These are phyloP conservation scores for Trachemys scripta DNA, from an alignment of 2,113 vertebrate species.

Conservation along the genomic window DNA sequence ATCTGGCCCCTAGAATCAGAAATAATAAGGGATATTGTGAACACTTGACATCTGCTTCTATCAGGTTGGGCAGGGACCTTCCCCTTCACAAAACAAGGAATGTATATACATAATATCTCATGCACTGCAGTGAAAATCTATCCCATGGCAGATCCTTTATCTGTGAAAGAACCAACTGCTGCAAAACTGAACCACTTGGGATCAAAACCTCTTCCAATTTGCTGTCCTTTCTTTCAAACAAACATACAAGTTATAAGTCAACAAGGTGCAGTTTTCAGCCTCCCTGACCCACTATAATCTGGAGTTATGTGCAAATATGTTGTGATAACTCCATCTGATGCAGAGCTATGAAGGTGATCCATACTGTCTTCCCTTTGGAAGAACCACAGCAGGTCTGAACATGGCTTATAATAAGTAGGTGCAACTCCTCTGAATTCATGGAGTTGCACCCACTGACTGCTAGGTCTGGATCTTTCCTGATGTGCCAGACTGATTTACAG, in stretches of 20 bases:
- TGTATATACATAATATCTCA: not conserved
- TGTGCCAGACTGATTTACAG: not conserved
- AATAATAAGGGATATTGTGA: not conserved
- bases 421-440: not conserved
- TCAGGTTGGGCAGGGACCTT: not conserved
- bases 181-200: not conserved
- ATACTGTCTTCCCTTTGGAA: not conserved
- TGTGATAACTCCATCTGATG: not conserved
- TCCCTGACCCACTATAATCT: not conserved
- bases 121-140: not conserved
- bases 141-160: not conserved
- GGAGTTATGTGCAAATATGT: not conserved
- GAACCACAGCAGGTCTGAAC: not conserved
- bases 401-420: not conserved
- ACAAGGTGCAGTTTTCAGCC: not conserved
- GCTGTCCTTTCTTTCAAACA: not conserved
- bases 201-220: constrained; percentile 1
- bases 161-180: not conserved
- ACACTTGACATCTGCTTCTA: not conserved
- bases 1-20: not conserved
- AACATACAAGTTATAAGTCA: not conserved
- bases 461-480: not conserved
- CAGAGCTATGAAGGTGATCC: not conserved
- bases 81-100: not conserved
- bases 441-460: not conserved